Evolutionary conservation across 2,797 vertebrate species (phyloP), one percentile per base, ranked within the genome.

Genomic region (Phataginus tetradactyla): DNA sequence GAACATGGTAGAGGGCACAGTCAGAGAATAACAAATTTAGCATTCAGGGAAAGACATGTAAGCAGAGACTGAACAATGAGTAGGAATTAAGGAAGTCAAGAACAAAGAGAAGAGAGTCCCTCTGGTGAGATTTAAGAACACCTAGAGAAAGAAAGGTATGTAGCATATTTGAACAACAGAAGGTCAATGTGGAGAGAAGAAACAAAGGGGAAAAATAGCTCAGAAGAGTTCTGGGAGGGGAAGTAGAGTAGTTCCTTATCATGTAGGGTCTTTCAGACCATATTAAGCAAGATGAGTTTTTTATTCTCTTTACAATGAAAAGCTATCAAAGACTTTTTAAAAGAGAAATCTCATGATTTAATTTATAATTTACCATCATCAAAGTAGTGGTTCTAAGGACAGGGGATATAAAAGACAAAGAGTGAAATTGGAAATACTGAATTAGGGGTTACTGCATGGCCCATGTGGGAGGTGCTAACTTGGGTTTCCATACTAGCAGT

Each of bases 401-500:
- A 69, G 5, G 75, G 13, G 29, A 78, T 69, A 87, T 78, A 49
- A 86, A 74, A 59, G 25, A 57, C 7, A 42, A 53, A 37, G 2
- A 15, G 3, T 68, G 32, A 74, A 72, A 77, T 10, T 3, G 27
- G 42, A 34, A 86, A 69, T 23, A 18, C 15, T 66, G 27, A 15
- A 37, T 18, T 34, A 57, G 32, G 12, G 29, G 21, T 80, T 55
- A 37, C 0, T 17, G 7, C 2, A 53, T 13, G 51, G 17, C 10
- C 11, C 12, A 23, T 0, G 9, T 11, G 0, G n/a, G 2, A 18
- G 11, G 17, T 9, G 5, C 15, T 87, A n/a, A 32, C 1, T 0
- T 78, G 29, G 9, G 29, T 34, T 14, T 21, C 4, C 66, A 39
- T 1, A 3, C 0, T n/a, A 4, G 27, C 51, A 37, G 69, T 2